Evolutionary conservation across 2,113 vertebrate species (phyloP).

Genomic region (cattle (Bos taurus)): DNA sequence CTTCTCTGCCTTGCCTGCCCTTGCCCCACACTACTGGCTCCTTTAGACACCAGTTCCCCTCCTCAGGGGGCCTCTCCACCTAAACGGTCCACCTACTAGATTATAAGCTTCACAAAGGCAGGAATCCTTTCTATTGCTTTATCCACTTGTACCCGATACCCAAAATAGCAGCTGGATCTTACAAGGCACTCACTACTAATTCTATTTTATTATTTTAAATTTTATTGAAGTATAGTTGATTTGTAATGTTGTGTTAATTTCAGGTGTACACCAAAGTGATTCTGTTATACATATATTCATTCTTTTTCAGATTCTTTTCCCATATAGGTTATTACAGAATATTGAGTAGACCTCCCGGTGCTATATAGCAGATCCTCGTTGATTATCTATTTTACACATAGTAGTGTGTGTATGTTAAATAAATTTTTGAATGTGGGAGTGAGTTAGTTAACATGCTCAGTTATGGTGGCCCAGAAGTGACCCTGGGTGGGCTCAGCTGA

Average conservation of each 20-base stretch:
- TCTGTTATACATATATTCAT: neutral
- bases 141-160: neutral
- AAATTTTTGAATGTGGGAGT: neutral
- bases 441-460: neutral
- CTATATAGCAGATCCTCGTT: neutral
- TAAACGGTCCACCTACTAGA: neutral
- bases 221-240: neutral
- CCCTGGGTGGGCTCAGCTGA: neutral
- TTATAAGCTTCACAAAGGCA: neutral
- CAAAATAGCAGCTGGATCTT: neutral
- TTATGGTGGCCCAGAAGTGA: neutral
- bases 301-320: neutral
- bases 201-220: neutral
- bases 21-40: neutral
- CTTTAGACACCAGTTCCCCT: neutral
- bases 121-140: neutral
- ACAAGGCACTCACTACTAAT: neutral
- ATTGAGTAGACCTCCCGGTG: neutral
- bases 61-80: neutral
- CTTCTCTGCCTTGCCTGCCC: neutral
- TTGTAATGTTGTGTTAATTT: neutral
- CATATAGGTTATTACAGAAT: neutral
- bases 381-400: neutral
- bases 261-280: neutral
- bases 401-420: neutral